These are phyloP conservation scores for Drosophila hamatofila DNA, from an alignment of 2,888 invertebrate genomes.

Conservation along the genomic window DNA sequence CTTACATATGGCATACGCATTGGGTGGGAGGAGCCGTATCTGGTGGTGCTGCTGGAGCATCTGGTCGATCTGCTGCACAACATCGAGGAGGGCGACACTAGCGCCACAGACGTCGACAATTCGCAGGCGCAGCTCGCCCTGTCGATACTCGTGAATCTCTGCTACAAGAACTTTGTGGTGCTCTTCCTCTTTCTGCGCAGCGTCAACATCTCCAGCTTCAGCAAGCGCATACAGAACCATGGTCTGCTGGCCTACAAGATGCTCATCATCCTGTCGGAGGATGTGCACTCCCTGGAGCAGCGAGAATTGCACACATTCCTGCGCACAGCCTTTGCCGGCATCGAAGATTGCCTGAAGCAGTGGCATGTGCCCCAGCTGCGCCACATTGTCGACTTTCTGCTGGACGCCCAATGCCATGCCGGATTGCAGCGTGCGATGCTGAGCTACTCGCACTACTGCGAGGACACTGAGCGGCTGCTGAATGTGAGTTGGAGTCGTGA, in stretches of 20 bases:
- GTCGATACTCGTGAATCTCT: constrained; percentile 91
- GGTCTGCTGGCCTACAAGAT: constrained; percentile 84
- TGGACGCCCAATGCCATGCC: constrained; percentile 77
- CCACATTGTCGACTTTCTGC: constrained; percentile 83
- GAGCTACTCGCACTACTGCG: constrained; percentile 75
- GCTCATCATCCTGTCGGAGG: constrained; percentile 83
- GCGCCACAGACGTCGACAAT: constrained; percentile 52
- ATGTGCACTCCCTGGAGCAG: constrained; percentile 79
- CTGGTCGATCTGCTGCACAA: constrained; percentile 89
- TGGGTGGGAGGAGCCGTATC: constrained; percentile 92
- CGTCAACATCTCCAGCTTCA: constrained; percentile 86
- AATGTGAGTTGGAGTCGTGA: constrained; percentile 67
- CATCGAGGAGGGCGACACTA: constrained; percentile 82
- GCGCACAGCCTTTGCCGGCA: constrained; percentile 80
- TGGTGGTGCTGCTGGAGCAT: constrained; percentile 88
- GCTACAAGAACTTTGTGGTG: constrained; percentile 91
- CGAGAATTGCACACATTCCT: constrained; percentile 81
- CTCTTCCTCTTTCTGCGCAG: constrained; percentile 90
- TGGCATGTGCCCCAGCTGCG: constrained; percentile 83
- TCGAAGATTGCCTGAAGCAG: constrained; percentile 79
- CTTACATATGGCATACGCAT: constrained; percentile 92
- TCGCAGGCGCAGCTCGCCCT: constrained; percentile 86
- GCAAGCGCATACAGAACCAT: constrained; percentile 79
- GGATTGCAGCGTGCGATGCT: constrained; percentile 82
- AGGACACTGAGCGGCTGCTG: constrained; percentile 80